These are phyloP conservation scores for Triplophysa siluroides DNA, from an alignment of 2,113 vertebrate species.

Conservation along the genomic window DNA sequence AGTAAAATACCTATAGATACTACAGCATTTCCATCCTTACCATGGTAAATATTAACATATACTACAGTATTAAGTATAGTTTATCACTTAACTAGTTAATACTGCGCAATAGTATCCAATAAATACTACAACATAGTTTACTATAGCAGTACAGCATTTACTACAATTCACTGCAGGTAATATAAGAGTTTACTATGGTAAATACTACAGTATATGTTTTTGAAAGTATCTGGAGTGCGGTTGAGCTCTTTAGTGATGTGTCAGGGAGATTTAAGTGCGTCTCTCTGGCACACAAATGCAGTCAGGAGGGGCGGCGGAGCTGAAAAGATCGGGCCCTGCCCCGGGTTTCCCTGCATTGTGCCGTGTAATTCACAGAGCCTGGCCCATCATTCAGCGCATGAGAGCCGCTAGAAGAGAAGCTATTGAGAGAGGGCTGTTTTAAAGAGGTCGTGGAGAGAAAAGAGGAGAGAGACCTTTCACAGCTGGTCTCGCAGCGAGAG, in stretches of 20 bases:
- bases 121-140: too few relatives aligned
- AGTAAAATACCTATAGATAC: too few relatives aligned
- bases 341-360: conserved; percentile 74
- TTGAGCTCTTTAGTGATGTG: background rate
- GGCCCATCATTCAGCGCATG: conserved; percentile 78
- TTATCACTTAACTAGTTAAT: too few relatives aligned
- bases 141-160: too few relatives aligned
- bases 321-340: background rate
- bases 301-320: background rate
- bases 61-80: too few relatives aligned
- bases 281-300: background rate
- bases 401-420: conserved; percentile 76
- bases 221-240: background rate
- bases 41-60: too few relatives aligned
- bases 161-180: too few relatives aligned
- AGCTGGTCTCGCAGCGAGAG: conserved; percentile 64
- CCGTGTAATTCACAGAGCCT: conserved; percentile 76
- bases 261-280: background rate
- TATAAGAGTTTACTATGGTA: too few relatives aligned
- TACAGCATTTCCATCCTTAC: too few relatives aligned
- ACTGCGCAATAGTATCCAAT: too few relatives aligned
- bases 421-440: conserved; percentile 72
- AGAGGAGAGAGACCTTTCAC: conserved; percentile 60
- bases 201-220: too few relatives aligned
- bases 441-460: conserved; percentile 69